Conservation (phyloP, 2,888 invertebrate genomes). For the Lepidochrysops patricia region DNA sequence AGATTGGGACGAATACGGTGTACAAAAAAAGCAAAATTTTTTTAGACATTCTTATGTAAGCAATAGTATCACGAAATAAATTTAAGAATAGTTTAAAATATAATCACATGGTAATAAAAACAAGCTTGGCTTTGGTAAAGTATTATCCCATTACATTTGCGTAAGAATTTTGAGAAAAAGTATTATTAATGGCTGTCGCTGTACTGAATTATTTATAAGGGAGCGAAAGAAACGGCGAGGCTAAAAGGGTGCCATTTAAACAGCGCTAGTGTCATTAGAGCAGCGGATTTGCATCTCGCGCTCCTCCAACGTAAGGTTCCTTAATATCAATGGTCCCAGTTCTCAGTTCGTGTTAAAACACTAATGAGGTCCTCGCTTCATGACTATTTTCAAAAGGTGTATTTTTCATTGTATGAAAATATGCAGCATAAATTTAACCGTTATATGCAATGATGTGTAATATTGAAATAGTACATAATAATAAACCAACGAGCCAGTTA, state of each 20-base stretch:
- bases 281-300: neutral
- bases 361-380: neutral
- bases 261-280: conserved; percentile 1
- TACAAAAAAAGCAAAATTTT: too few relatives aligned
- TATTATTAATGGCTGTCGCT: neutral
- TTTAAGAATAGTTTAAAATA: neutral
- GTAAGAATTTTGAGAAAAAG: neutral
- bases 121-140: neutral
- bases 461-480: too few relatives aligned
- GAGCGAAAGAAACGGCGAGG: neutral
- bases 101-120: neutral
- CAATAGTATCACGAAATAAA: too few relatives aligned
- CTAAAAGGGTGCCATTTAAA: conserved; percentile 5
- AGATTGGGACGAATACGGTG: too few relatives aligned
- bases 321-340: neutral
- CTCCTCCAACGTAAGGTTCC: neutral
- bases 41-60: too few relatives aligned
- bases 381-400: neutral
- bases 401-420: too few relatives aligned
- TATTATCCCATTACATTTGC: neutral
- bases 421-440: too few relatives aligned
- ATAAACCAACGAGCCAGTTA: too few relatives aligned
- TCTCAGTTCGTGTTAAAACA: neutral
- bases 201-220: conserved; percentile 3
- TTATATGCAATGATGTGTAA: too few relatives aligned